Evolutionary conservation across 1,140 invertebrate species (phyloP).

Genomic region (Pseudomyrmex flavicornis): DNA sequence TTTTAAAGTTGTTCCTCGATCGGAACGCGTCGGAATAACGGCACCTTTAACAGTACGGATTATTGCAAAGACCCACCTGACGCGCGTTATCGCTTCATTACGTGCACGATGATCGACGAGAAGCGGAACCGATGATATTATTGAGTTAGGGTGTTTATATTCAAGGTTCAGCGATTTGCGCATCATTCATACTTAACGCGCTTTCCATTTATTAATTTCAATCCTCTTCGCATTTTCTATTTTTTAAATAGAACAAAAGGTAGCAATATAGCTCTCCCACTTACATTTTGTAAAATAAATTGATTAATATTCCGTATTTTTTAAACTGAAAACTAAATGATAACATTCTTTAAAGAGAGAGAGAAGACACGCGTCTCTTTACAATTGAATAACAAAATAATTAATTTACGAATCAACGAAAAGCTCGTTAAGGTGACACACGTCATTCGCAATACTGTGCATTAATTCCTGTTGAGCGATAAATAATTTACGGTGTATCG

Average conservation of each 20-base stretch:
- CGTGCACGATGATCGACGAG: background rate
- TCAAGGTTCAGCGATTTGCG: too few relatives aligned
- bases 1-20: background rate
- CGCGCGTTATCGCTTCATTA: constrained; percentile 53
- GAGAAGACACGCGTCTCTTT: background rate
- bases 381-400: constrained; percentile 11
- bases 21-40: constrained; percentile 37
- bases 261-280: too few relatives aligned
- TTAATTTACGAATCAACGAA: constrained; percentile 7
- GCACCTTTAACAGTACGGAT: constrained; percentile 58
- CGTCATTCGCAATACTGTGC: background rate
- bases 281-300: too few relatives aligned
- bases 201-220: too few relatives aligned
- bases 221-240: too few relatives aligned
- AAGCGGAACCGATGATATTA: constrained; percentile 49
- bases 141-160: background rate
- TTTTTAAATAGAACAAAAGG: too few relatives aligned
- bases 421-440: constrained; percentile 22
- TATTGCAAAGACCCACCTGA: constrained; percentile 25
- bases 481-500: constrained; percentile 30
- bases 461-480: constrained; percentile 25
- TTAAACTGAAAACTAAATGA: too few relatives aligned
- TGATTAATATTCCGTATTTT: too few relatives aligned
- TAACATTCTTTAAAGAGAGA: background rate
- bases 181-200: too few relatives aligned